Conservation (phyloP, 1,140 invertebrate genomes). For the Hylaeus volcanicus region DNA sequence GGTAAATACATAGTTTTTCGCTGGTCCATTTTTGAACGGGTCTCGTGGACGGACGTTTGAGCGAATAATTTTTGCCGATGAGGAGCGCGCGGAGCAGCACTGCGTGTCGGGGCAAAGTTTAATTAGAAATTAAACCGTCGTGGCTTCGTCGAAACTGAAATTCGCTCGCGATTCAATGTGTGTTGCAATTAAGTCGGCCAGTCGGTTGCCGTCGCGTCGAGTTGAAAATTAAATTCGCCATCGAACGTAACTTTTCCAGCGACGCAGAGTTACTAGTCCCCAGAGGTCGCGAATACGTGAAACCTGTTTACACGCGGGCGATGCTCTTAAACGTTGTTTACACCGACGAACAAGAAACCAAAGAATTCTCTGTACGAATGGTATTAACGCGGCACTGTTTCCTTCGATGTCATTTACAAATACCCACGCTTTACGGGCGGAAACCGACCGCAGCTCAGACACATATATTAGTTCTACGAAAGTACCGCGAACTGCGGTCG, state of each 20-base stretch:
- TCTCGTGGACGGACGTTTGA: background rate
- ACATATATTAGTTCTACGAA: constrained; percentile 51
- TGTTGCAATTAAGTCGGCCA: background rate
- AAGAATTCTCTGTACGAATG: background rate
- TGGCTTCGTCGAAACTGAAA: background rate
- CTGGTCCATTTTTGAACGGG: background rate
- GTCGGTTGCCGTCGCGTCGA: background rate
- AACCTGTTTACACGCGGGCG: background rate
- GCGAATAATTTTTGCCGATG: background rate
- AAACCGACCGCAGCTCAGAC: constrained; percentile 46
- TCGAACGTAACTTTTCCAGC: background rate
- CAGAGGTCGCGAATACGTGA: background rate
- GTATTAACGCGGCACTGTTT: background rate
- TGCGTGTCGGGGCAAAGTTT: background rate
- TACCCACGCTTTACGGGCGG: constrained; percentile 17
- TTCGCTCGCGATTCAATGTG: background rate
- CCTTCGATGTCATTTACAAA: constrained; percentile 41
- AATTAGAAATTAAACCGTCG: background rate
- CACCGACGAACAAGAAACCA: constrained; percentile 1
- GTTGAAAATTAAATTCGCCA: background rate
- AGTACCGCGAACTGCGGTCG: constrained; percentile 56
- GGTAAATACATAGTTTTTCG: background rate
- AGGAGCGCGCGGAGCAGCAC: background rate
- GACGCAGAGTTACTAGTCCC: background rate
- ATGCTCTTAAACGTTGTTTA: background rate